Percentiles rank a stretch among this genome's conserved stretches.
Evolutionary conservation across 2,888 invertebrate genomes (phyloP).

Genomic region (Tipula unca): DNA sequence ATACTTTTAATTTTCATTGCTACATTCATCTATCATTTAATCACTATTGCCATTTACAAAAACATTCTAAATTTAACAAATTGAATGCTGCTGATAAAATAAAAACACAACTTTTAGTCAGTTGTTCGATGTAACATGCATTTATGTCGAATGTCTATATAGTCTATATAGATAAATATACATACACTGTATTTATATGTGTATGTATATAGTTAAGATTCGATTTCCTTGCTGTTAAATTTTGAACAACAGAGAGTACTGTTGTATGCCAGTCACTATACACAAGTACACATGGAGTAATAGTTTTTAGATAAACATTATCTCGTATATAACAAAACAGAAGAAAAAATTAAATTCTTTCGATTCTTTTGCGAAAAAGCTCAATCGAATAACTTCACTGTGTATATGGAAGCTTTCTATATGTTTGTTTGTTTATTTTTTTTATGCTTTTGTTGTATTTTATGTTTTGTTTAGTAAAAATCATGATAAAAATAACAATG

Average conservation of each 20-base stretch:
- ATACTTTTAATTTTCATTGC: neutral
- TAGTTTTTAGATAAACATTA: neutral
- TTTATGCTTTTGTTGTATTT: neutral
- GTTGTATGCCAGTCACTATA: neutral
- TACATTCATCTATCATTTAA: neutral
- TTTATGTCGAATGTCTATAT: neutral
- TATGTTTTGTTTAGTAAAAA: neutral
- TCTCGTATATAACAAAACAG: neutral
- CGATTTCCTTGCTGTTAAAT: neutral
- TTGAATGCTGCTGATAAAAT: neutral
- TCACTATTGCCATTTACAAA: neutral
- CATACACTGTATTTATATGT: neutral
- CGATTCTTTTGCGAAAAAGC: neutral
- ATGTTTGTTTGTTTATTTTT: neutral
- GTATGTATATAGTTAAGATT: neutral
- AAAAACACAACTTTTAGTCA: neutral
- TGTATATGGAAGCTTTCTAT: neutral
- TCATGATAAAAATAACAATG: neutral
- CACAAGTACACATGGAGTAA: neutral
- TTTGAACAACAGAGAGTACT: no score
- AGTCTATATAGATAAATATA: neutral
- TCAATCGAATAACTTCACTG: neutral
- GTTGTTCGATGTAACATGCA: neutral
- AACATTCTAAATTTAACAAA: neutral
- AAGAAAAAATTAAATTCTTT: neutral